Percentiles rank a stretch among this genome's conserved stretches.
phyloP scores from a whole-genome alignment of 2,888 invertebrate species.

The Baronia brevicornis region DNA sequence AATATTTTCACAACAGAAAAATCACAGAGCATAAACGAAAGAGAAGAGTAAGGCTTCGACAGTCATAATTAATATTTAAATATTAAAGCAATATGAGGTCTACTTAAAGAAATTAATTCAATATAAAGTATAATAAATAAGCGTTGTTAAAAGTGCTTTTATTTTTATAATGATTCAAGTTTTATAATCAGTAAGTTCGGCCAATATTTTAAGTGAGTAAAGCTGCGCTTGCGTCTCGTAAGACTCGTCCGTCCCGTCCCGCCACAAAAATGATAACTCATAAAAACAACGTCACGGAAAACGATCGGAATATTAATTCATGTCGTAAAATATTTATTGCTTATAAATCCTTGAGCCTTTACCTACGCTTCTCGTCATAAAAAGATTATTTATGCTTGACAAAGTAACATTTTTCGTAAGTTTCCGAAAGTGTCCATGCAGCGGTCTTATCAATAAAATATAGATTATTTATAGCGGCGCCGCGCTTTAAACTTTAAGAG shows the following conservation, averaged over 20 bases:
- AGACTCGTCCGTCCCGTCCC: constrained; percentile 49
- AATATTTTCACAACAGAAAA: constrained; percentile 20
- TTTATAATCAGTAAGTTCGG: constrained; percentile 58
- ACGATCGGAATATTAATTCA: constrained; percentile 75
- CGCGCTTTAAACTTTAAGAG: constrained; percentile 40
- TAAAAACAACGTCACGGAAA: constrained; percentile 74
- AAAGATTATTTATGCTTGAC: constrained; percentile 74
- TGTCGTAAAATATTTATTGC: constrained; percentile 75
- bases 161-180: constrained; percentile 61
- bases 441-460: constrained; percentile 65
- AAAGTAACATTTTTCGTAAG: constrained; percentile 73
- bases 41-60: constrained; percentile 18
- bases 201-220: constrained; percentile 54
- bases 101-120: constrained; percentile 47
- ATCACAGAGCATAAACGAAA: constrained; percentile 16
- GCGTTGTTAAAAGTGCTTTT: constrained; percentile 48
- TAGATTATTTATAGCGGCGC: constrained; percentile 65
- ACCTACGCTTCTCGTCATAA: constrained; percentile 75
- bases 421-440: constrained; percentile 59
- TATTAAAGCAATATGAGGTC: constrained; percentile 29
- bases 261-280: constrained; percentile 74
- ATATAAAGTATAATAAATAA: constrained; percentile 58
- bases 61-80: constrained; percentile 23
- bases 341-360: constrained; percentile 76
- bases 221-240: constrained; percentile 42